Conservation (phyloP, 2,797 vertebrate genomes). For the Sorex maritimensis region DNA sequence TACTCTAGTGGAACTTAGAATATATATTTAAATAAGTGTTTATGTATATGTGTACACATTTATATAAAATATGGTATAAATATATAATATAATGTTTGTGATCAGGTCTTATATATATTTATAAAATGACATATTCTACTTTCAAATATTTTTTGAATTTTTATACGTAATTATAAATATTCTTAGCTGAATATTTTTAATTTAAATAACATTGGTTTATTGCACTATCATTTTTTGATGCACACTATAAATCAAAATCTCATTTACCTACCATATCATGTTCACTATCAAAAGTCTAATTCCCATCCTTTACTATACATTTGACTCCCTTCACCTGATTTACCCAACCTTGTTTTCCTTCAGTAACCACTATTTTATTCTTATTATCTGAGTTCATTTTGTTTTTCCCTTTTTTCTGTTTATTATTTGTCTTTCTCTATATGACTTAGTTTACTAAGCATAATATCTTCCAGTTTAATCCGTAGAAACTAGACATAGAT, state of each 20-base stretch:
- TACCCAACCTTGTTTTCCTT: background rate
- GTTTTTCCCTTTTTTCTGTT: background rate
- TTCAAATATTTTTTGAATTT: background rate
- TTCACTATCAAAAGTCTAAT: background rate
- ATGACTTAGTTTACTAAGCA: background rate
- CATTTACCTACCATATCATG: background rate
- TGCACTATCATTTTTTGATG: too few species aligned
- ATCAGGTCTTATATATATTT: background rate
- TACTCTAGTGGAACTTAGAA: constrained; percentile 20
- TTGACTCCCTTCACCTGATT: background rate
- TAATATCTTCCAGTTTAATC: background rate
- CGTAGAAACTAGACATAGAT: too few species aligned
- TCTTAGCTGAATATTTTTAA: background rate
- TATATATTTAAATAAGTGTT: background rate
- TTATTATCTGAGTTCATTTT: background rate
- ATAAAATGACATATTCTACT: background rate
- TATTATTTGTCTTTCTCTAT: background rate
- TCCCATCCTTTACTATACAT: background rate
- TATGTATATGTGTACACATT: background rate
- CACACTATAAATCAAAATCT: background rate
- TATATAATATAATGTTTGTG: background rate
- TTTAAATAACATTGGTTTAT: too few species aligned
- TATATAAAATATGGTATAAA: background rate
- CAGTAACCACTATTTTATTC: background rate
- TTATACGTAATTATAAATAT: background rate